Conservation (phyloP, 2,797 vertebrate genomes). For the Arremon aurantiirostris region DNA sequence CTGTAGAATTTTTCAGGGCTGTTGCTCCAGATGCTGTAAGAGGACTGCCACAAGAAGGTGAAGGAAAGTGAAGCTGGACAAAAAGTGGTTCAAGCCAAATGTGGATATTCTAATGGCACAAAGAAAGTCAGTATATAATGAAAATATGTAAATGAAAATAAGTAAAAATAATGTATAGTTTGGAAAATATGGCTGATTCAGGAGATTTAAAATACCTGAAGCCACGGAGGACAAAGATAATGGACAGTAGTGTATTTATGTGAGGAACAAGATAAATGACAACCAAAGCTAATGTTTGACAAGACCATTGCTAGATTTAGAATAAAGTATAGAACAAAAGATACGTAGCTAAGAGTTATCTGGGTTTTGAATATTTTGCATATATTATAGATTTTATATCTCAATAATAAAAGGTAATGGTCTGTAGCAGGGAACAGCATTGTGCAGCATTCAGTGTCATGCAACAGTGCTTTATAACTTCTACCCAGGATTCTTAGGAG, state of each 20-base stretch:
- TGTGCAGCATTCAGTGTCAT: background rate
- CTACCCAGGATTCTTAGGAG: background rate
- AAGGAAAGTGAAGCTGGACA: background rate
- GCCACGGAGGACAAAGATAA: background rate
- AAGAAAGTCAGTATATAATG: background rate
- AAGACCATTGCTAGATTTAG: background rate
- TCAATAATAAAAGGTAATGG: background rate
- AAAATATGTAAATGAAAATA: background rate
- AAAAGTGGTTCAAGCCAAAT: background rate
- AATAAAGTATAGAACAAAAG: background rate
- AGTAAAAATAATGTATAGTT: background rate
- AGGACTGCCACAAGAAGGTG: background rate
- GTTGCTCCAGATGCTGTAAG: background rate
- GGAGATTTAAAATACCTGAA: background rate
- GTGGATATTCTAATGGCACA: background rate
- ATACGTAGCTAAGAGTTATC: background rate
- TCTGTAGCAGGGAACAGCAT: background rate
- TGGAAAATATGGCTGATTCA: background rate
- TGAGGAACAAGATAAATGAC: background rate
- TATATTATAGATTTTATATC: background rate
- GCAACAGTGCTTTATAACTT: background rate
- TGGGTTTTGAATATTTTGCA: background rate
- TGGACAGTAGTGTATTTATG: background rate
- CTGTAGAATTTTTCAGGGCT: background rate
- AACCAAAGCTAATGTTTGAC: background rate